phyloP scores from a whole-genome alignment of 2,888 invertebrate species.

The Melinopterus prodromus region DNA sequence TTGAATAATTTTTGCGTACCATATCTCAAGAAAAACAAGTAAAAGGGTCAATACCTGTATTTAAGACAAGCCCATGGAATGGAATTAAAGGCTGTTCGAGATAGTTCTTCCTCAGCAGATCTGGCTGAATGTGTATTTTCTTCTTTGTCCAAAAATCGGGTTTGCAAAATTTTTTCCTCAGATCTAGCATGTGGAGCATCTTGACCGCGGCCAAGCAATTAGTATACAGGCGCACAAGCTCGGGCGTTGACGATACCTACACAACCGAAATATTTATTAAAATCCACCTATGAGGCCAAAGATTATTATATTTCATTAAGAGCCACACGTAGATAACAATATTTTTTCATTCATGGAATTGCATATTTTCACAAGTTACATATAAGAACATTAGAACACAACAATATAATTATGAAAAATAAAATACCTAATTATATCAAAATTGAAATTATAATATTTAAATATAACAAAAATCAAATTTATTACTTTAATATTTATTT shows the following conservation, averaged over 20 bases:
- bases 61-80: conserved; percentile 54
- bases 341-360: too few species aligned
- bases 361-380: not conserved
- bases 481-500: too few species aligned
- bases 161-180: conserved; percentile 78
- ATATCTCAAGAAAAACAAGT: not conserved
- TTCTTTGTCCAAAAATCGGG: conserved; percentile 58
- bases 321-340: too few species aligned
- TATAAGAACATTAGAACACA: not conserved
- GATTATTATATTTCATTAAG: not conserved
- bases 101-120: conserved; percentile 57
- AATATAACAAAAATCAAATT: too few species aligned
- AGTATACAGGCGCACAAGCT: conserved; percentile 56
- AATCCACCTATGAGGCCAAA: not conserved
- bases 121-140: conserved; percentile 58
- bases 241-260: conserved; percentile 52
- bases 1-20: too few species aligned
- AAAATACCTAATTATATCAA: too few species aligned
- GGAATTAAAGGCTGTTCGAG: conserved; percentile 55
- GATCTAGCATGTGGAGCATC: conserved; percentile 83
- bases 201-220: conserved; percentile 56
- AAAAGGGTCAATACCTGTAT: conserved; percentile 46
- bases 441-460: too few species aligned
- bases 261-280: conserved; percentile 19
- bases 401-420: too few species aligned